A percentile compares a stretch with the other conserved stretches of the same genome.
These are phyloP conservation scores for Ranitomeya variabilis DNA, from an alignment of 2,113 vertebrate species.

Conservation along the genomic window DNA sequence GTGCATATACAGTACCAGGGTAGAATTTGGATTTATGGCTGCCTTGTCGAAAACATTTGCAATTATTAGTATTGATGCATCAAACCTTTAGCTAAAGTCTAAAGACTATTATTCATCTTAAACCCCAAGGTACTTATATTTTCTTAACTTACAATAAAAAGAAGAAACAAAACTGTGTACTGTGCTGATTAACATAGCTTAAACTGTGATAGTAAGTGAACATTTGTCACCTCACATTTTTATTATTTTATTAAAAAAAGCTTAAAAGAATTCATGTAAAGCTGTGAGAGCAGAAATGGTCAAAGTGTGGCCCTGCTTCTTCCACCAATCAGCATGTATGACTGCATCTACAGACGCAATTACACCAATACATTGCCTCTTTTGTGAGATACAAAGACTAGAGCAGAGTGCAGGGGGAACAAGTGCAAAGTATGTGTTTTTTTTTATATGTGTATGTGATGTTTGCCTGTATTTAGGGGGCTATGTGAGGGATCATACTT, in stretches of 20 bases:
- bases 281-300: too few relatives aligned
- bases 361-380: too few relatives aligned
- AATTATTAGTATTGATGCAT: constrained; percentile 17
- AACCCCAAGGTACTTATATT: not conserved
- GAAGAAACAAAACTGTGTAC: not conserved
- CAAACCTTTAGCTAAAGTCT: not conserved
- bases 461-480: too few relatives aligned
- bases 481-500: too few relatives aligned
- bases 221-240: not conserved
- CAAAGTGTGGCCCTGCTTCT: not conserved
- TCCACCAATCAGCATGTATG: too few relatives aligned
- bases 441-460: too few relatives aligned
- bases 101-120: not conserved
- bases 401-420: too few relatives aligned
- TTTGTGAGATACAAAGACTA: too few relatives aligned
- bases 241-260: not conserved
- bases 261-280: not conserved
- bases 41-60: constrained; percentile 10
- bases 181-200: not conserved
- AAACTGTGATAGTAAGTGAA: not conserved
- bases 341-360: too few relatives aligned
- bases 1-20: not conserved
- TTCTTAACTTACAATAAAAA: not conserved
- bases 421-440: too few relatives aligned
- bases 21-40: not conserved